These are phyloP conservation scores for Etheostoma nigrum DNA, from an alignment of 2,797 vertebrate species.

Conservation along the genomic window DNA sequence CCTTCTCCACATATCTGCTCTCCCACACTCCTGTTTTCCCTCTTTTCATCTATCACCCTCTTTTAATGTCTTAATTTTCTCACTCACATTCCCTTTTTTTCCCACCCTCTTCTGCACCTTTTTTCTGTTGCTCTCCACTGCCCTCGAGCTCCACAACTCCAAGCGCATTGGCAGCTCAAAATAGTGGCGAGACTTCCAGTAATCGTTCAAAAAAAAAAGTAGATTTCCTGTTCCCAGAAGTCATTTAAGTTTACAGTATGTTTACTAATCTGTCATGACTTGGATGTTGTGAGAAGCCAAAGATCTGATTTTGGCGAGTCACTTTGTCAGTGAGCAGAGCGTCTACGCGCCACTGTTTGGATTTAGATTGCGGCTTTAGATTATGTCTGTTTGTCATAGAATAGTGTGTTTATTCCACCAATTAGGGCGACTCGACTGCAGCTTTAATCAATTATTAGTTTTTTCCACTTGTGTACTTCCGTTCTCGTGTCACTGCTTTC, in stretches of 20 bases:
- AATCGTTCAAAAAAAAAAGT: not conserved
- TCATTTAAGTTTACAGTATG: constrained; percentile 9
- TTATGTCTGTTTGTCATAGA: not conserved
- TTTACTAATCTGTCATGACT: constrained; percentile 12
- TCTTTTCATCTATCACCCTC: constrained; percentile 28
- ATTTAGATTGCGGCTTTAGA: constrained; percentile 35
- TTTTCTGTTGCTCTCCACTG: not conserved
- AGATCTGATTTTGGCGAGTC: constrained; percentile 12
- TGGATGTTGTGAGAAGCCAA: not conserved
- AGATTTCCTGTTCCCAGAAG: constrained; percentile 10
- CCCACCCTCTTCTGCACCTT: not conserved
- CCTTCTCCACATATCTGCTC: constrained; percentile 28
- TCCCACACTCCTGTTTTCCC: constrained; percentile 41
- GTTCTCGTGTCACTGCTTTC: not conserved
- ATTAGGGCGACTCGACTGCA: not conserved
- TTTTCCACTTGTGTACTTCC: not conserved
- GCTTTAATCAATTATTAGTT: constrained; percentile 1
- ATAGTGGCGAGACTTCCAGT: not conserved
- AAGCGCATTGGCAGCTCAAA: not conserved
- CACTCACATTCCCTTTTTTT: constrained; percentile 6
- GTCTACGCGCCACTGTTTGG: constrained; percentile 31
- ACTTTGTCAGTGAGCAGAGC: not conserved
- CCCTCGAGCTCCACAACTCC: not conserved
- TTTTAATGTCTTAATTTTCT: constrained; percentile 26
- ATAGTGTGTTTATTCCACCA: constrained; percentile 17